Conservation (phyloP, 2,113 vertebrate genomes). For the Tympanuchus pallidicinctus region DNA sequence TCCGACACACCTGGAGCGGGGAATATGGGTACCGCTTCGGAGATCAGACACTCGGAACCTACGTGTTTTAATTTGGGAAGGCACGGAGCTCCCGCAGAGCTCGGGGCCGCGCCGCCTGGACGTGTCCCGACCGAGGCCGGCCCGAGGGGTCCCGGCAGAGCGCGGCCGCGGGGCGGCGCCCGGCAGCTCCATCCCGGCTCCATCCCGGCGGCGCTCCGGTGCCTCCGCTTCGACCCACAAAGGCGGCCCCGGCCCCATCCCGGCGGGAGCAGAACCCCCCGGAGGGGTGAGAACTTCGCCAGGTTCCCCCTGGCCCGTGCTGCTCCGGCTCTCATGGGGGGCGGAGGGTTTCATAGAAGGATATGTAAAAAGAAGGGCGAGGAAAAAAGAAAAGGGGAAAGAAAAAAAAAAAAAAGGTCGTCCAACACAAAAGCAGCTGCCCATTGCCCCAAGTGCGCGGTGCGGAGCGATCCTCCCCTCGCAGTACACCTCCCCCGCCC, state of each 20-base stretch:
- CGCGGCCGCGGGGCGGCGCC: not conserved
- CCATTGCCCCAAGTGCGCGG: slow-evolving; percentile 16
- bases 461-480: slow-evolving; percentile 27
- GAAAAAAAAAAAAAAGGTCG: not conserved
- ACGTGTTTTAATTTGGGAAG: not conserved
- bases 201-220: too few relatives aligned
- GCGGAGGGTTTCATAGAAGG: not conserved
- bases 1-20: slow-evolving; percentile 19
- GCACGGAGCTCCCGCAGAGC: not conserved
- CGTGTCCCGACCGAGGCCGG: not conserved
- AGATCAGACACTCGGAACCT: not conserved
- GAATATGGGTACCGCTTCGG: not conserved
- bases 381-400: too few relatives aligned
- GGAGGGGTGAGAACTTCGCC: too few relatives aligned
- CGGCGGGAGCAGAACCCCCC: not conserved
- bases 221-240: not conserved
- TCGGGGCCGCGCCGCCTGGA: not conserved
- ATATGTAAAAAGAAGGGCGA: not conserved
- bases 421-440: slow-evolving; percentile 48
- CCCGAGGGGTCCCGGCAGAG: not conserved
- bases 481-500: slow-evolving; percentile 56
- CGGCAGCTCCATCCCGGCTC: too few relatives aligned
- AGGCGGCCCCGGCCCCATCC: not conserved
- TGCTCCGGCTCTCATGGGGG: not conserved
- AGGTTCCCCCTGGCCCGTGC: not conserved